Conservation (phyloP, 2,888 invertebrate species). For the Melanostoma mellinum region DNA sequence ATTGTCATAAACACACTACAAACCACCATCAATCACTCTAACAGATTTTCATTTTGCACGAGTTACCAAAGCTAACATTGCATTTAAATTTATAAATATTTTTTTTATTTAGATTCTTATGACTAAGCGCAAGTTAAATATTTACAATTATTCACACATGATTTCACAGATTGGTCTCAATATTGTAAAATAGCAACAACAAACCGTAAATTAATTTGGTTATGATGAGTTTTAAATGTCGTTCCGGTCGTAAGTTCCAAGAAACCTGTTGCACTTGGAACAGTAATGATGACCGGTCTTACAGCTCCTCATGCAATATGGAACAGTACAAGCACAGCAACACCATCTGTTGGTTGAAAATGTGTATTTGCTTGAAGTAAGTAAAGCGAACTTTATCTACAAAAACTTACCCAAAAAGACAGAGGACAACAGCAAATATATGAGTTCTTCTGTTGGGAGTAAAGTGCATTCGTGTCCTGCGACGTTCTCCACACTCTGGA, state of each 20-base stretch:
- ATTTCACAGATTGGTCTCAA: conserved; percentile 22
- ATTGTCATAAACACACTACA: no score
- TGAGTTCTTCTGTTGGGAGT: conserved; percentile 79
- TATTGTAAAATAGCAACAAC: conserved; percentile 15
- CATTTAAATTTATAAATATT: conserved; percentile 9
- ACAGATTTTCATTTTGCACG: no score
- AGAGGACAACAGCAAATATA: conserved; percentile 78
- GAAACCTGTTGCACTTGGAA: conserved; percentile 79
- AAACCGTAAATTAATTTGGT: conserved; percentile 2
- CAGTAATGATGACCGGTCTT: conserved; percentile 81
- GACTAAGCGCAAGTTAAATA: conserved; percentile 31
- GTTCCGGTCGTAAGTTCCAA: conserved; percentile 78
- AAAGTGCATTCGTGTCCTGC: conserved; percentile 78
- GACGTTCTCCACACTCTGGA: conserved; percentile 78
- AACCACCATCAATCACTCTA: no score
- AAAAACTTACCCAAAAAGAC: conserved; percentile 78
- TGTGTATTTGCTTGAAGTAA: conserved; percentile 1
- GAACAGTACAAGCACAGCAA: conserved; percentile 80
- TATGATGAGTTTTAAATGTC: conserved; percentile 40
- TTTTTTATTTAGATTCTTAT: conserved; percentile 36
- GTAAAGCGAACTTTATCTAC: not conserved
- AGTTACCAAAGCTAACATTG: no score
- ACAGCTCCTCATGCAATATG: conserved; percentile 81
- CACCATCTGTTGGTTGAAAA: conserved; percentile 77
- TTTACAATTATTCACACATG: conserved; percentile 45